These are phyloP conservation scores for Oreochromis grahami DNA, from an alignment of 2,797 vertebrate species.

Conservation along the genomic window DNA sequence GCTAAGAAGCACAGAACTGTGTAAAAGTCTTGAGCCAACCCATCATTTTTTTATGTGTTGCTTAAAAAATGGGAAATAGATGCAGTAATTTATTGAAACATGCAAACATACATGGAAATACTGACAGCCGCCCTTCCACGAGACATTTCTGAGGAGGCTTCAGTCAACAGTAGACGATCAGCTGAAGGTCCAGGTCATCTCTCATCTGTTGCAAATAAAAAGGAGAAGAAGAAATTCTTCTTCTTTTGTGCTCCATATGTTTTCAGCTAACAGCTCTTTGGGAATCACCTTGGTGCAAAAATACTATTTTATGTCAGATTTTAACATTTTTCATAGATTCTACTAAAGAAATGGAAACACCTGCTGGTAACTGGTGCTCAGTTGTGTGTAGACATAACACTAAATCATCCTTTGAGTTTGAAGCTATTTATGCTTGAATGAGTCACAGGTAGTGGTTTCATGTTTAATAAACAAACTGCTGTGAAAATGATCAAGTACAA, in stretches of 20 bases:
- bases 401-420: background rate
- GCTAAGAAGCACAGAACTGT: background rate
- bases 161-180: background rate
- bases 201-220: background rate
- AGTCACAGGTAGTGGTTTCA: background rate
- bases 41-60: background rate
- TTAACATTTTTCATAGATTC: background rate
- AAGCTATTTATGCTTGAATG: background rate
- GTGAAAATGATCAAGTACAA: background rate
- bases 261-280: background rate
- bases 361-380: background rate
- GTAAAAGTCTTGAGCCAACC: fast-evolving
- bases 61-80: background rate
- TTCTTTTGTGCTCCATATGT: background rate
- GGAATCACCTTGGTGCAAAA: background rate
- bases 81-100: background rate
- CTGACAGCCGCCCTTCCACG: background rate
- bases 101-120: background rate
- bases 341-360: background rate
- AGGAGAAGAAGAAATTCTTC: background rate
- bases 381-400: background rate
- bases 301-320: background rate
- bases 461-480: background rate
- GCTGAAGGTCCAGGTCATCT: background rate
- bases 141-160: background rate